These are phyloP conservation scores for Paragorgia papillata DNA, from an alignment of 92 coral and sea anemone genomes.

Conservation along the genomic window DNA sequence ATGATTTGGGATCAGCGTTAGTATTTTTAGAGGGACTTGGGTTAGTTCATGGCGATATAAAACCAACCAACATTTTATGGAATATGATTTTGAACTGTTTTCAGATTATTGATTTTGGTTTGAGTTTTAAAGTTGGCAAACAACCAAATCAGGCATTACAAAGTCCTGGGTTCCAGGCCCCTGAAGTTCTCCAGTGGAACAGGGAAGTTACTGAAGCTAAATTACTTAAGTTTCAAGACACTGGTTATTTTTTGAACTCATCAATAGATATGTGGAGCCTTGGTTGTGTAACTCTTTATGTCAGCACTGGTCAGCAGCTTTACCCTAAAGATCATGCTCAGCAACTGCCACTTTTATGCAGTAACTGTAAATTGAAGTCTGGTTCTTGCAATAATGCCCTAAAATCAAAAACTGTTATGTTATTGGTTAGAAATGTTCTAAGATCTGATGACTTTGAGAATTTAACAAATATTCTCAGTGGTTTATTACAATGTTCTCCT, in stretches of 20 bases:
- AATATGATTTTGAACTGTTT: slow-evolving; percentile 68
- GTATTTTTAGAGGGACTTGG: slow-evolving; percentile 49
- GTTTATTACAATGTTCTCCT: slow-evolving; percentile 19
- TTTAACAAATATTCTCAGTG: background rate
- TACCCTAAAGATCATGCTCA: slow-evolving; percentile 4
- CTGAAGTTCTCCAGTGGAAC: slow-evolving; percentile 83
- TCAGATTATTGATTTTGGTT: slow-evolving; percentile 86
- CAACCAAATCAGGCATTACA: slow-evolving; percentile 76
- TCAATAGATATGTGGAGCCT: slow-evolving; percentile 83
- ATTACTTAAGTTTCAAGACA: background rate
- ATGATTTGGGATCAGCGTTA: slow-evolving; percentile 65
- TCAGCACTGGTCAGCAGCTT: slow-evolving; percentile 55
- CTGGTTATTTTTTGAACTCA: background rate
- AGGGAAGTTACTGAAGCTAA: slow-evolving; percentile 43
- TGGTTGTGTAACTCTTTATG: slow-evolving; percentile 73
- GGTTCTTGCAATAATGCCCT: background rate
- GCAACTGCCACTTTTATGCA: background rate
- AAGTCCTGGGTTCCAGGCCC: slow-evolving; percentile 83
- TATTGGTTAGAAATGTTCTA: background rate
- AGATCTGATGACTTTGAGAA: background rate
- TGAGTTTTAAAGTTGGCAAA: slow-evolving; percentile 67
- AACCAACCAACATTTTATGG: slow-evolving; percentile 88
- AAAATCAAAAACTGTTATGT: background rate
- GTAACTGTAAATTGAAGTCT: background rate
- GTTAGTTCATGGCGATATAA: slow-evolving; percentile 85